These are phyloP conservation scores for Luperina testacea DNA, from an alignment of 2,888 invertebrate species.

Conservation along the genomic window DNA sequence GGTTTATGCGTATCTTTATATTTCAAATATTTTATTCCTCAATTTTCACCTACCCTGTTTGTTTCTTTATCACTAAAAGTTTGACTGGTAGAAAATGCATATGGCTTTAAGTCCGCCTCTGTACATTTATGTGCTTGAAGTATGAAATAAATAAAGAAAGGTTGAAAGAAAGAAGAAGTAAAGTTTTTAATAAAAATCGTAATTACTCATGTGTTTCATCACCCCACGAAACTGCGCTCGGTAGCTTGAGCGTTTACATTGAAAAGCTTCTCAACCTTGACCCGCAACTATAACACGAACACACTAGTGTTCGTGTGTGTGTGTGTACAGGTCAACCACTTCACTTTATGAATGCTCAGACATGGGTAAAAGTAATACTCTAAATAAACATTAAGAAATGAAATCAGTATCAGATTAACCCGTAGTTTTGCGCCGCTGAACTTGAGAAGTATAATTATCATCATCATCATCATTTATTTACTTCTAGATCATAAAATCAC, in stretches of 20 bases:
- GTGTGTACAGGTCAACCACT: slow-evolving; percentile 22
- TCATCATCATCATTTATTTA: too few relatives aligned
- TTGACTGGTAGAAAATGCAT: too few relatives aligned
- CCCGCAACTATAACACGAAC: slow-evolving; percentile 16
- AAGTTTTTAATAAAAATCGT: neutral
- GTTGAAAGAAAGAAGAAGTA: neutral
- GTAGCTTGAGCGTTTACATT: slow-evolving; percentile 24
- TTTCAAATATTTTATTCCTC: too few relatives aligned
- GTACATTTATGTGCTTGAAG: too few relatives aligned
- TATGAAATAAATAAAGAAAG: neutral
- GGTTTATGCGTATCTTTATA: too few relatives aligned
- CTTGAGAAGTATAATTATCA: neutral
- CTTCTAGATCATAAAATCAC: too few relatives aligned
- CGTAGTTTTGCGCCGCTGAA: neutral
- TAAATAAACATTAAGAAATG: neutral
- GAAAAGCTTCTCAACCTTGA: slow-evolving; percentile 42
- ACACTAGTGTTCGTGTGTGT: neutral
- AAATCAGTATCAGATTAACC: neutral
- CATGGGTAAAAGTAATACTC: slow-evolving; percentile 4
- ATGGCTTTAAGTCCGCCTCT: too few relatives aligned
- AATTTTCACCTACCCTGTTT: too few relatives aligned
- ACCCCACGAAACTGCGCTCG: neutral
- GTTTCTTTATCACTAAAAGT: too few relatives aligned
- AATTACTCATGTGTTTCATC: slow-evolving; percentile 4
- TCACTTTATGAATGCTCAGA: slow-evolving; percentile 32